These are phyloP conservation scores for Agrochola circellaris DNA, from an alignment of 2,888 invertebrate species.

Conservation along the genomic window DNA sequence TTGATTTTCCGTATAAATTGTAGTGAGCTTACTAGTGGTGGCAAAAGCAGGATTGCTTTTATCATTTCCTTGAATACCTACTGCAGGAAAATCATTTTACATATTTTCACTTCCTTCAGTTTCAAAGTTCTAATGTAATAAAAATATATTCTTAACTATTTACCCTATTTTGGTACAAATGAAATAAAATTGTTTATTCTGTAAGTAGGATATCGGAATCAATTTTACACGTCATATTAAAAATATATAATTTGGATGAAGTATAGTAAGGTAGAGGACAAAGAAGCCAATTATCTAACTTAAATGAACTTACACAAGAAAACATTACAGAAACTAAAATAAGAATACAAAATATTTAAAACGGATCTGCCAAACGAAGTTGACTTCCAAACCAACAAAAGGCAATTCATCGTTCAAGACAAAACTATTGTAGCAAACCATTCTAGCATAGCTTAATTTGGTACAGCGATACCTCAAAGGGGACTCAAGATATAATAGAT, in stretches of 20 bases:
- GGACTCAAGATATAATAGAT: slow-evolving; percentile 22
- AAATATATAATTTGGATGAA: too few species aligned
- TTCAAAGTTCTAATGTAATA: not conserved
- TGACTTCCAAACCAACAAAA: slow-evolving; percentile 59
- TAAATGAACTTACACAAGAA: not conserved
- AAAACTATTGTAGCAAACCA: slow-evolving; percentile 69
- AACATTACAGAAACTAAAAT: not conserved
- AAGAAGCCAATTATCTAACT: not conserved
- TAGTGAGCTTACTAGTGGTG: not conserved
- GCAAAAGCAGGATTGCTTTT: not conserved
- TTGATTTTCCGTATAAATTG: slow-evolving; percentile 22
- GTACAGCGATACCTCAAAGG: slow-evolving; percentile 67
- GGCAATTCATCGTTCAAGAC: slow-evolving; percentile 65
- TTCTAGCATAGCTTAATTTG: slow-evolving; percentile 69
- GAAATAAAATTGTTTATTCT: too few species aligned
- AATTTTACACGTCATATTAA: too few species aligned
- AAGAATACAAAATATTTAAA: slow-evolving; percentile 28
- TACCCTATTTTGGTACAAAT: not conserved
- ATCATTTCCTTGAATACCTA: not conserved
- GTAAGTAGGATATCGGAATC: too few species aligned
- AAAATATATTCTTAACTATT: not conserved
- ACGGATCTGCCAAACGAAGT: slow-evolving; percentile 33
- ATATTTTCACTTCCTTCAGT: not conserved
- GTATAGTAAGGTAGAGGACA: too few species aligned
- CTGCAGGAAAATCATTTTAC: not conserved